Base-by-base conservation (phyloP, 2,113 vertebrate species). In the Lutjanus erythropterus region DNA sequence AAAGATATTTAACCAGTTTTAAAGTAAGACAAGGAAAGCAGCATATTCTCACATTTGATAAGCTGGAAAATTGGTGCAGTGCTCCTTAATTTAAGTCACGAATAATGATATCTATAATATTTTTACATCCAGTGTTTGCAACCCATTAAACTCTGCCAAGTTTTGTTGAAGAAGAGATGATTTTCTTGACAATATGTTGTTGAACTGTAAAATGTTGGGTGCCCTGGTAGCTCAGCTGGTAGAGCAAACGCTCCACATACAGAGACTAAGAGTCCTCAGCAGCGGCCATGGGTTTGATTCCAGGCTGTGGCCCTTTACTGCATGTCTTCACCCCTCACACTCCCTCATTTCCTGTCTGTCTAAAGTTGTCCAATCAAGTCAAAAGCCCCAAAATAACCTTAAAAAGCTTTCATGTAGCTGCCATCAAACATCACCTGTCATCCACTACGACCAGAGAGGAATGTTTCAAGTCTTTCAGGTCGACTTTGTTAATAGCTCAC, bases 351-450 rank as follows among this genome's bases (percentile, higher is more conserved):
- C n/a, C n/a, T n/a, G n/a, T n/a, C n/a, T n/a, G n/a, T n/a, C n/a
- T n/a, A n/a, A n/a, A n/a, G n/a, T n/a, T n/a, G n/a, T n/a, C n/a
- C n/a, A n/a, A n/a, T n/a, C n/a, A n/a, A n/a, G n/a, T n/a, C n/a
- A n/a, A n/a, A n/a, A n/a, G n/a, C n/a, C n/a, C n/a, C n/a, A n/a
- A n/a, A n/a, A n/a, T n/a, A n/a, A n/a, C n/a, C n/a, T n/a, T n/a
- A n/a, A 68, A 60, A 76, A 41, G 53, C 21, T 35, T 52, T 59
- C n/a, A 55, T 65, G n/a, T 33, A 52, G 19, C 46, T 50, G 6
- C 35, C 14, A 73, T 77, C 29, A 29, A 71, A 14, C 23, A 69
- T 47, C 0, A 5, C 31, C 18, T 29, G 11, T 49, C 37, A 41
- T 31, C 23, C 9, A n/a, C 31, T 11, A 19, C 3, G 15, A 52